phyloP scores from a whole-genome alignment of 2,888 invertebrate genomes.

The Baronia brevicornis region DNA sequence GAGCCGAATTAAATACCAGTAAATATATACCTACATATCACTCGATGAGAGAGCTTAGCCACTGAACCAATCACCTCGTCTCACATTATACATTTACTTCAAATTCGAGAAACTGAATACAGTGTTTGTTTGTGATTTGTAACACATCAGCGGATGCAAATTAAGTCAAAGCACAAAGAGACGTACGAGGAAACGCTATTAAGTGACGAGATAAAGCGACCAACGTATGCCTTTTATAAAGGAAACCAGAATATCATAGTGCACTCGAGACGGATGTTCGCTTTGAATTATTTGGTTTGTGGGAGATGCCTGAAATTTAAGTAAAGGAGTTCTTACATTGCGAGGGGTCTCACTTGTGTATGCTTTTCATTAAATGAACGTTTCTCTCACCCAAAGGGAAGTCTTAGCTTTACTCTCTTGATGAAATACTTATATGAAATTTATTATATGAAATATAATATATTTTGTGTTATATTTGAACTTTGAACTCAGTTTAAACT shows the following conservation, averaged over 20 bases:
- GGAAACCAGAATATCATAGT: conserved; percentile 27
- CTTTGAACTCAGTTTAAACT: no score
- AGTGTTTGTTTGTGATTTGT: conserved; percentile 21
- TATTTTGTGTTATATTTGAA: no score
- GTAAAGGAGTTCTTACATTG: conserved; percentile 22
- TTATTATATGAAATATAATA: no score
- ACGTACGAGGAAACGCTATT: conserved; percentile 30
- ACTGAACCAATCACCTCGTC: no score
- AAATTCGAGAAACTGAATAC: no score
- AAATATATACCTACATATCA: no score
- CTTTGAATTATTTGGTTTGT: conserved; percentile 32
- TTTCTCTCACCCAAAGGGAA: conserved; percentile 13
- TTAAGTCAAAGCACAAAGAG: conserved; percentile 34
- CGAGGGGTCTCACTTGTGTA: no score
- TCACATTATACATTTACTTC: no score
- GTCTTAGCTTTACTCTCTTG: conserved; percentile 6
- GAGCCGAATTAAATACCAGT: no score
- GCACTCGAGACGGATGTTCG: conserved; percentile 20
- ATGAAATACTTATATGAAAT: conserved; percentile 7
- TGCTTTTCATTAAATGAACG: no score
- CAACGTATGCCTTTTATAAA: conserved; percentile 23
- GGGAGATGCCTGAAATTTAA: conserved; percentile 25
- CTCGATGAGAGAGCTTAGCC: no score
- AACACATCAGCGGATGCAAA: conserved; percentile 41
- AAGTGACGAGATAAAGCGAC: conserved; percentile 21